Evolutionary conservation across 2,888 invertebrate genomes (phyloP).

Genomic region (Latrodectus elegans): DNA sequence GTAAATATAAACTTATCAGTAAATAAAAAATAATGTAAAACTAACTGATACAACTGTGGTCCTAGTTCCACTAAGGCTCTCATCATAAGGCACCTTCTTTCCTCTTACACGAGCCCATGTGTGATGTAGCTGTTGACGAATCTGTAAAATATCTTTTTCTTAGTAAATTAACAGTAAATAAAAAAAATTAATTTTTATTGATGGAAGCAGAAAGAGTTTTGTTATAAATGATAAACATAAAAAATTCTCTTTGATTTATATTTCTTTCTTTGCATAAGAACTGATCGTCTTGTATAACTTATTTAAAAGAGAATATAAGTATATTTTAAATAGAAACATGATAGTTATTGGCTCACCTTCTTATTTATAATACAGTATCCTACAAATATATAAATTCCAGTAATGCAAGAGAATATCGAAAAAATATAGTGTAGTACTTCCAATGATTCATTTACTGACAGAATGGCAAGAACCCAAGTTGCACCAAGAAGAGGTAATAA

Average conservation of each 20-base stretch:
- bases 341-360: conserved; percentile 78
- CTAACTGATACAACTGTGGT: conserved; percentile 77
- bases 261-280: too few species aligned
- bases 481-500: conserved; percentile 88
- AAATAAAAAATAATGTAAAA: conserved; percentile 18
- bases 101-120: conserved; percentile 84
- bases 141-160: conserved; percentile 35
- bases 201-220: too few species aligned
- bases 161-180: neutral
- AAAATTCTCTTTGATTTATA: too few species aligned
- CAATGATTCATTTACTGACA: conserved; percentile 84
- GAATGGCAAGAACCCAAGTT: conserved; percentile 89
- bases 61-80: conserved; percentile 79
- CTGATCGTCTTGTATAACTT: too few species aligned
- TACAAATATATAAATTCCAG: conserved; percentile 87
- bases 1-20: too few species aligned
- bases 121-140: conserved; percentile 64
- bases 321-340: too few species aligned
- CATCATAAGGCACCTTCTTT: conserved; percentile 73
- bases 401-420: conserved; percentile 84
- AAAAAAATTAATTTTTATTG: neutral
- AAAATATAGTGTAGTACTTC: conserved; percentile 85
- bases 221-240: too few species aligned
- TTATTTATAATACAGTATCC: conserved; percentile 92
- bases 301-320: too few species aligned